Base-by-base conservation (phyloP, 2,888 invertebrate species). In the Fissipunctia ypsillon region DNA sequence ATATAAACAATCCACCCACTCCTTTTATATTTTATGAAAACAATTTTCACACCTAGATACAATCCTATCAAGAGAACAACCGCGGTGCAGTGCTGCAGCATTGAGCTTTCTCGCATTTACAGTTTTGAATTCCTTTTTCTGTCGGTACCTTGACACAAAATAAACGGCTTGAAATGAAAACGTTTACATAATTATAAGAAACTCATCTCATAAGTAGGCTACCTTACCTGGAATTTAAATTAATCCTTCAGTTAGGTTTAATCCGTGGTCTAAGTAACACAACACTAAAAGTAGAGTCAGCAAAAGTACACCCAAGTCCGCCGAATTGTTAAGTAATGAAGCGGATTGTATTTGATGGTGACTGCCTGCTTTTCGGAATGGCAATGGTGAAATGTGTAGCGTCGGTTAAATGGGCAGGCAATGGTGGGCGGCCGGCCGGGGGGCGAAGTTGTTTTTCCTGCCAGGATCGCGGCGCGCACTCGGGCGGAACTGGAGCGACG, bases 351-450 rank as follows among this genome's bases (percentile, higher is more conserved):
- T 78, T 72, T 81, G 79, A 72, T 73, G 45, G 65, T 67, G 69
- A 71, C 82, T 76, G 70, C 74, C 79, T 86, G 78, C 86, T 85
- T 80, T 80, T 80, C 79, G 76, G 85, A 88, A 79, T 76, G 88
- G 59, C 85, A 72, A 77, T 84, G 80, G 75, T 84, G 74, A 81
- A 92, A 88, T 93, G 90, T 80, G 83, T 61, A 69, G 68, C 75
- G 78, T 73, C 77, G 73, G 79, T 69, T 79, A 81, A 78, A 79
- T 84, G 82, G 84, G 71, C 77, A 87, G 84, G 84, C 75, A 78
- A 84, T 83, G 84, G 88, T 90, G 92, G 92, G 90, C 78, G 91
- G 88, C 80, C 73, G 85, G 88, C 79, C 73, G 86, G 89, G 84
- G 90, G 90, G 87, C 74, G 83, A 80, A 80, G 76, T 80, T 84